phyloP scores from a whole-genome alignment of 2,113 vertebrate species.

The Oriolus oriolus region DNA sequence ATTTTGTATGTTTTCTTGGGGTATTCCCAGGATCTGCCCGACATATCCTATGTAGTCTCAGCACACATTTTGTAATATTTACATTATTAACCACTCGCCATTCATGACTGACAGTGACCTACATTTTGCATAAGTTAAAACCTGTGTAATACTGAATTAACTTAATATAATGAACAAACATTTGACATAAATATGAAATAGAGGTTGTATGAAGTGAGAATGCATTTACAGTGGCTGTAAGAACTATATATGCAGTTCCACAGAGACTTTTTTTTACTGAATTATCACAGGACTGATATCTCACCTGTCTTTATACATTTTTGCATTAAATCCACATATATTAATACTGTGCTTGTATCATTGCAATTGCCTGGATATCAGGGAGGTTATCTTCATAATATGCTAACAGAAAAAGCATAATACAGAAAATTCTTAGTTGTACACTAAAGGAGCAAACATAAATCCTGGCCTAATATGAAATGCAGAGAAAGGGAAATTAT shows the following conservation, averaged over 20 bases:
- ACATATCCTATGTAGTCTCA: neutral
- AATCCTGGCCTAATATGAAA: neutral
- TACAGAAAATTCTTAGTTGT: neutral
- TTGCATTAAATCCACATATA: neutral
- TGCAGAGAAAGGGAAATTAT: neutral
- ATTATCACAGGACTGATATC: neutral
- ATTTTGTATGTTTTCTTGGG: neutral
- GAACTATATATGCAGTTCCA: neutral
- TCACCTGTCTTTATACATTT: neutral
- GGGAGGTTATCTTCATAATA: neutral
- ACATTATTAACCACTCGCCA: neutral
- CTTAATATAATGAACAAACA: neutral
- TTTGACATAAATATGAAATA: neutral
- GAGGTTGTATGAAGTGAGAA: neutral
- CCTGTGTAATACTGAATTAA: neutral
- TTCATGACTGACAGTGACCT: neutral
- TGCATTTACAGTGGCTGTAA: neutral
- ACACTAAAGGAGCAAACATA: neutral
- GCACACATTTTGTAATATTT: neutral
- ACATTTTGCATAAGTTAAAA: neutral
- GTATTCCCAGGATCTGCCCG: neutral
- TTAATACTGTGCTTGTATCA: neutral
- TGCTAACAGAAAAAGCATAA: neutral
- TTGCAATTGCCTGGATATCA: neutral
- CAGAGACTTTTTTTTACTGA: neutral